A percentile compares a stretch with the other conserved stretches of the same genome.
Evolutionary conservation across 2,113 vertebrate species (phyloP).

Genomic region (Cygnus atratus): DNA sequence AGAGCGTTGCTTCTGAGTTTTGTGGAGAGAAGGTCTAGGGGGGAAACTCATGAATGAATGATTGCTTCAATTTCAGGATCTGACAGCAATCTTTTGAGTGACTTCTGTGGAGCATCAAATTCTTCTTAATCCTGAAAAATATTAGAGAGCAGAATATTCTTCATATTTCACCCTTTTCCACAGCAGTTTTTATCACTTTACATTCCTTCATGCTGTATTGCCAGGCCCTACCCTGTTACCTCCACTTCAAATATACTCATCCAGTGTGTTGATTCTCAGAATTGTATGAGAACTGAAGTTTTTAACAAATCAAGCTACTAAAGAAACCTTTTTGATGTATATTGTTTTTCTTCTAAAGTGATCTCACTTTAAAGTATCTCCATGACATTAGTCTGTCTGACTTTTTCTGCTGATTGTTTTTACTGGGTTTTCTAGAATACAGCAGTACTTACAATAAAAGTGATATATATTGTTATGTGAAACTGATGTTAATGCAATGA

Average conservation of each 20-base stretch:
- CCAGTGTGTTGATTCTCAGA: not conserved
- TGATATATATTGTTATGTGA: not conserved
- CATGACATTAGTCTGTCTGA: not conserved
- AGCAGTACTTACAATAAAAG: not conserved
- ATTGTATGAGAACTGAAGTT: not conserved
- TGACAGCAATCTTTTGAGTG: conserved; percentile 21
- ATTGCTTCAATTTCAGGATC: not conserved
- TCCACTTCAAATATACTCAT: not conserved
- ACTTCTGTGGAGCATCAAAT: not conserved
- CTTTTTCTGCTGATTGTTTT: not conserved
- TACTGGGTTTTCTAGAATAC: not conserved
- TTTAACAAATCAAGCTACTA: not conserved
- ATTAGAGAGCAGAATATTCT: not conserved
- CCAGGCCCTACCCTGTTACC: not conserved
- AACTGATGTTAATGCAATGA: not conserved
- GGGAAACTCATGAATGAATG: conserved; percentile 13
- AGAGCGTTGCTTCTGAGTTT: not conserved
- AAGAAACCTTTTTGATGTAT: rapidly evolving
- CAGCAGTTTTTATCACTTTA: not conserved
- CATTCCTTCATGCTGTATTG: not conserved
- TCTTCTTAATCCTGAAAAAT: conserved; percentile 14
- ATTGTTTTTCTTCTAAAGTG: not conserved
- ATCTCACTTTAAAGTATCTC: not conserved
- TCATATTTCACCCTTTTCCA: not conserved
- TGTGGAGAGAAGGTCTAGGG: conserved; percentile 9